phyloP scores from a whole-genome alignment of 2,888 invertebrate genomes.

The Mesoligia furuncula region DNA sequence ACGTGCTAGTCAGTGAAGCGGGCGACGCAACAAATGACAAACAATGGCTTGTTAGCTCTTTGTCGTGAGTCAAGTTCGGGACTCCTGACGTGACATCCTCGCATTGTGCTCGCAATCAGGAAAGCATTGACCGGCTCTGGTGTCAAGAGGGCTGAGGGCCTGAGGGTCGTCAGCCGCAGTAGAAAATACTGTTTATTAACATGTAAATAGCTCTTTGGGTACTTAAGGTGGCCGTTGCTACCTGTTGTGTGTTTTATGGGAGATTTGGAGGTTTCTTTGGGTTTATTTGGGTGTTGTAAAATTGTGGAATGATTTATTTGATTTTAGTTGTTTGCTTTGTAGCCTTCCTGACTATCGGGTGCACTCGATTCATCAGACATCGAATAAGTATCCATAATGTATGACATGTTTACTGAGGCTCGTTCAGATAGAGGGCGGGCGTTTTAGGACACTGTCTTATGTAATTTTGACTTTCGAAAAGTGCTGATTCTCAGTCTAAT shows the following conservation, averaged over 20 bases:
- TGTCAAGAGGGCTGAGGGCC: slow-evolving; percentile 66
- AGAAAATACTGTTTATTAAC: slow-evolving; percentile 41
- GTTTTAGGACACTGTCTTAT: not conserved
- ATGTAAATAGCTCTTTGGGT: slow-evolving; percentile 37
- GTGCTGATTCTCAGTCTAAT: not conserved
- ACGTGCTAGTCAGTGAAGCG: slow-evolving; percentile 58
- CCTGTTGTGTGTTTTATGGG: slow-evolving; percentile 25
- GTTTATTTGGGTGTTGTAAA: slow-evolving; percentile 8
- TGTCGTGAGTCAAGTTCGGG: slow-evolving; percentile 83
- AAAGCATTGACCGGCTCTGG: slow-evolving; percentile 83
- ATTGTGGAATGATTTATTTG: not conserved
- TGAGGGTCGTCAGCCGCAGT: slow-evolving; percentile 33
- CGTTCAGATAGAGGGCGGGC: not conserved
- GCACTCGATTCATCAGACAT: not conserved
- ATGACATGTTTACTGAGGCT: not conserved
- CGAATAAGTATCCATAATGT: not conserved
- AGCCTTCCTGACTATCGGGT: not conserved
- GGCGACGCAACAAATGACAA: slow-evolving; percentile 74
- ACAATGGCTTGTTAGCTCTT: slow-evolving; percentile 88
- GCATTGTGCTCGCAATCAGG: slow-evolving; percentile 83
- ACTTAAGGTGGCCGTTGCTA: slow-evolving; percentile 20
- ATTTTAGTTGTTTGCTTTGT: not conserved
- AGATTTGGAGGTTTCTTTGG: not conserved
- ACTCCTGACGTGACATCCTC: slow-evolving; percentile 83
- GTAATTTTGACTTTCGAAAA: not conserved